phyloP scores from a whole-genome alignment of 2,888 invertebrate genomes.

The Ernsta delagoae region DNA sequence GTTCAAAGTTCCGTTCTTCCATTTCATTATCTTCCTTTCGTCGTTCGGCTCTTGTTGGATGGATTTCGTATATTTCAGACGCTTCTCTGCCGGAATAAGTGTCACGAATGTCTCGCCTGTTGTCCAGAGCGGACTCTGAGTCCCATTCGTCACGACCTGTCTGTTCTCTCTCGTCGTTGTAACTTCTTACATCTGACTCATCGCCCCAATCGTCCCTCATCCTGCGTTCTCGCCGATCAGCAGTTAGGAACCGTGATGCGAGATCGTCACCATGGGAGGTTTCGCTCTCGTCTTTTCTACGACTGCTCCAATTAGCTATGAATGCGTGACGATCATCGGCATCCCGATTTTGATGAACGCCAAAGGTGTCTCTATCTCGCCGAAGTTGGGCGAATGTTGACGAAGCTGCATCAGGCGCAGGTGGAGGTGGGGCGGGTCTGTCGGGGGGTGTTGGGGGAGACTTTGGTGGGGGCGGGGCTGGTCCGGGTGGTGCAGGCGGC shows the following conservation, averaged over 20 bases:
- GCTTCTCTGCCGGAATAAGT: constrained; percentile 74
- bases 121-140: constrained; percentile 74
- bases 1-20: constrained; percentile 61
- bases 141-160: constrained; percentile 77
- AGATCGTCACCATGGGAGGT: constrained; percentile 68
- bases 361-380: constrained; percentile 89
- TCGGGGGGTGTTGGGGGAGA: constrained; percentile 82
- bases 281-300: constrained; percentile 72
- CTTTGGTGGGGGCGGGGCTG: constrained; percentile 87
- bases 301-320: constrained; percentile 79
- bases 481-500: constrained; percentile 85
- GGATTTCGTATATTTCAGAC: constrained; percentile 78
- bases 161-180: constrained; percentile 61
- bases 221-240: constrained; percentile 68
- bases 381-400: constrained; percentile 80
- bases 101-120: constrained; percentile 64
- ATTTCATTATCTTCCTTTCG: constrained; percentile 70
- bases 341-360: constrained; percentile 88
- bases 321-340: constrained; percentile 82
- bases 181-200: constrained; percentile 68
- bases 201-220: constrained; percentile 75
- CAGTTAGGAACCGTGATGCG: constrained; percentile 73
- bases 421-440: constrained; percentile 85
- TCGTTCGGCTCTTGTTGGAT: constrained; percentile 66
- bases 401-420: constrained; percentile 85